Evolutionary conservation across 2,113 vertebrate species (phyloP).

Genomic region (Petroica traversi): DNA sequence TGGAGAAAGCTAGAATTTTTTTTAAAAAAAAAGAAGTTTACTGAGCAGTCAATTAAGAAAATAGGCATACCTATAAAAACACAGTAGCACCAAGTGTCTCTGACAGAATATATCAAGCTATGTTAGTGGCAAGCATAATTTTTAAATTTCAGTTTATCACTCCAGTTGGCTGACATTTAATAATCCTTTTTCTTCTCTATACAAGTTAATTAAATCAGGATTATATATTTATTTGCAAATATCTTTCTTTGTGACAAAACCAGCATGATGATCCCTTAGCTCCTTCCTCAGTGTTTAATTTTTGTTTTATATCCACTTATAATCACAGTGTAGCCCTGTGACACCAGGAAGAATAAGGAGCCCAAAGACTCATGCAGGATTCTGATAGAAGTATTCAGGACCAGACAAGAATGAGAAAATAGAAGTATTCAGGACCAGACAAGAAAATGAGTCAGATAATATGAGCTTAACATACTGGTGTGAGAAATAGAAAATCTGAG

Average conservation of each 20-base stretch:
- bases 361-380: background rate
- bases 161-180: constrained; percentile 4
- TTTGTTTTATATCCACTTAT: background rate
- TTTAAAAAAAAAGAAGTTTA: background rate
- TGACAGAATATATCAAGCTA: background rate
- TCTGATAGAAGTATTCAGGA: background rate
- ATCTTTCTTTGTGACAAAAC: background rate
- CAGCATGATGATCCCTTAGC: background rate
- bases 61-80: background rate
- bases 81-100: background rate
- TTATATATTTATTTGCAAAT: background rate
- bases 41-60: background rate
- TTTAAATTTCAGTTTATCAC: background rate
- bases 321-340: background rate
- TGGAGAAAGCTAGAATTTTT: background rate
- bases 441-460: background rate
- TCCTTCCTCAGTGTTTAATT: background rate
- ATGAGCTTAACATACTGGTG: background rate
- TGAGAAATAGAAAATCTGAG: background rate
- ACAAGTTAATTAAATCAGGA: constrained; percentile 23
- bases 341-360: background rate
- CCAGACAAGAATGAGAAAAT: background rate
- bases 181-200: background rate
- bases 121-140: background rate
- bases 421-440: background rate